Conservation (phyloP, 2,888 invertebrate genomes). For the Gasteruption jaculator region DNA sequence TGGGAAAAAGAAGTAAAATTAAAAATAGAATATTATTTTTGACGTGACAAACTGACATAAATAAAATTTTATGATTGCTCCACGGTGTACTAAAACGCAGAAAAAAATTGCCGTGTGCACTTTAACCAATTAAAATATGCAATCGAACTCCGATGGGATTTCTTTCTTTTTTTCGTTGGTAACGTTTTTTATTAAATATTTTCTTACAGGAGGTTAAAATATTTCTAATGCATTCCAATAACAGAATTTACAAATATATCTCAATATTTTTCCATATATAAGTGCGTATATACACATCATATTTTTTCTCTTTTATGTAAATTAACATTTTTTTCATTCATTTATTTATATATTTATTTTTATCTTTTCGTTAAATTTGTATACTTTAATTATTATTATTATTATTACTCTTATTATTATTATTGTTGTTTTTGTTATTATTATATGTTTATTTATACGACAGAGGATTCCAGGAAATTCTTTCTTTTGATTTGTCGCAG, state of each 20-base stretch:
- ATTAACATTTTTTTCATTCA: slow-evolving; percentile 11
- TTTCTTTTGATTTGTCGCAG: too few species aligned
- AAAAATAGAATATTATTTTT: too few species aligned
- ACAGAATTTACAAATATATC: slow-evolving; percentile 51
- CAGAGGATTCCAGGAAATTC: neutral
- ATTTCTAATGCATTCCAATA: slow-evolving; percentile 48
- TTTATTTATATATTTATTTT: slow-evolving; percentile 28
- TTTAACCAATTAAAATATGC: too few species aligned
- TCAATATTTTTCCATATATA: slow-evolving; percentile 36
- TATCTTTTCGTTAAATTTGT: neutral
- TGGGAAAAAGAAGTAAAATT: too few species aligned
- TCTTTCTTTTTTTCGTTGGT: slow-evolving; percentile 46
- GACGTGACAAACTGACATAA: too few species aligned
- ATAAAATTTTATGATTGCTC: too few species aligned
- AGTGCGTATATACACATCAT: slow-evolving; percentile 29
- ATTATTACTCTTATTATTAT: slow-evolving; percentile 4
- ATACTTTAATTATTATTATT: slow-evolving; percentile 1
- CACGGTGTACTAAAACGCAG: too few species aligned
- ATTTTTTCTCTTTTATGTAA: slow-evolving; percentile 2
- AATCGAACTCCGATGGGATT: too few species aligned
- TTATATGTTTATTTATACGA: slow-evolving; percentile 7
- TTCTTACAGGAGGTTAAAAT: slow-evolving; percentile 51
- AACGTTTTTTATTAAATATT: slow-evolving; percentile 50
- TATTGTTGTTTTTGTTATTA: slow-evolving; percentile 5
- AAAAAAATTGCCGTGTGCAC: too few species aligned